Conservation (phyloP, 1,140 invertebrate species). For the Colletes gigas region DNA sequence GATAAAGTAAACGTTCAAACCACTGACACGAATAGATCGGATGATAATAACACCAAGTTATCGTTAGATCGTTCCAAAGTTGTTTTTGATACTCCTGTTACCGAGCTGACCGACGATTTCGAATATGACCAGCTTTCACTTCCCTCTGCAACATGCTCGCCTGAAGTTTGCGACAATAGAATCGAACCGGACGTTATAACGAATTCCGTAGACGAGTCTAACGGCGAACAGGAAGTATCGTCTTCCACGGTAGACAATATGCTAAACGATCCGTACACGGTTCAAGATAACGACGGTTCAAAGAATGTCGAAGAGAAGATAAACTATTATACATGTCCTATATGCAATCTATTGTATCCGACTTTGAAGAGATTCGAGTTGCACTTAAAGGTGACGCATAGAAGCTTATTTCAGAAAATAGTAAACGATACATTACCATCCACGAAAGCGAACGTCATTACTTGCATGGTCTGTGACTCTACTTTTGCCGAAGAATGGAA, state of each 20-base stretch:
- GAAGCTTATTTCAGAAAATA: neutral
- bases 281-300: too few relatives aligned
- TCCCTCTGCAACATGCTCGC: neutral
- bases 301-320: neutral
- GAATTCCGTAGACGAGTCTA: neutral
- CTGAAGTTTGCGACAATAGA: too few relatives aligned
- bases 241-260: neutral
- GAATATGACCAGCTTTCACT: neutral
- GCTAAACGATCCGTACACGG: too few relatives aligned
- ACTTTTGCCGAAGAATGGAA: neutral
- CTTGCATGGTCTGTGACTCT: neutral
- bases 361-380: constrained; percentile 19
- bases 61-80: neutral
- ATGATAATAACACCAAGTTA: too few relatives aligned
- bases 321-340: constrained; percentile 19
- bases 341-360: constrained; percentile 19
- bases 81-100: too few relatives aligned
- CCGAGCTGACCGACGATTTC: neutral
- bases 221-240: neutral
- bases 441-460: too few relatives aligned
- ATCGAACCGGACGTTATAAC: neutral
- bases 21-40: neutral
- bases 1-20: neutral
- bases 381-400: constrained; percentile 5
- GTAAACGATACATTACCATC: neutral